Conservation (phyloP, 1,140 invertebrate species). For the Calephelis nemesis region DNA sequence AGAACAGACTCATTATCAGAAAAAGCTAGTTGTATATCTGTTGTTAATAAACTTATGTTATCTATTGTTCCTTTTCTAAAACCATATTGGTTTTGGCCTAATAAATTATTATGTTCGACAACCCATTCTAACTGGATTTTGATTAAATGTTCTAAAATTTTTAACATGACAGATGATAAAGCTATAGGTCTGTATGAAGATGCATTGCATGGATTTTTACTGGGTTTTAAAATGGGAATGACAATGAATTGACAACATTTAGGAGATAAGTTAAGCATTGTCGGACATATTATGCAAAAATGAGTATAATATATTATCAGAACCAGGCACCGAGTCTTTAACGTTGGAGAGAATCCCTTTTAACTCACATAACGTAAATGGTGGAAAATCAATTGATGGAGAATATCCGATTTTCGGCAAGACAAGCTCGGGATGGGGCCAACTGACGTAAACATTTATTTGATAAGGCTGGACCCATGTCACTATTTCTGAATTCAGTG, state of each 20-base stretch:
- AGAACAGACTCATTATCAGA: constrained; percentile 17
- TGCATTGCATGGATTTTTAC: constrained; percentile 28
- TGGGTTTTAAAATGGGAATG: constrained; percentile 36
- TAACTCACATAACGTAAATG: no score
- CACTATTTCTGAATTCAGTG: not conserved
- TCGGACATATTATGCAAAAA: constrained; percentile 17
- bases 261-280: not conserved
- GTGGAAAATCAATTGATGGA: no score
- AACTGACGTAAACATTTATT: constrained; percentile 11
- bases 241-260: constrained; percentile 17
- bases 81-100: no score
- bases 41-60: no score
- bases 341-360: no score
- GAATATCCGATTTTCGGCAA: not conserved
- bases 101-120: no score
- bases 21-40: constrained; percentile 2
- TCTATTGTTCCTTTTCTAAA: constrained; percentile 34
- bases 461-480: not conserved
- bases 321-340: constrained; percentile 32
- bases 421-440: constrained; percentile 16
- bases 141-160: no score
- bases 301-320: constrained; percentile 32
- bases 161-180: no score
- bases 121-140: no score
- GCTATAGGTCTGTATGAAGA: constrained; percentile 34